Base-by-base conservation (phyloP, 2,797 vertebrate species). In the Cirrhinus molitorella region DNA sequence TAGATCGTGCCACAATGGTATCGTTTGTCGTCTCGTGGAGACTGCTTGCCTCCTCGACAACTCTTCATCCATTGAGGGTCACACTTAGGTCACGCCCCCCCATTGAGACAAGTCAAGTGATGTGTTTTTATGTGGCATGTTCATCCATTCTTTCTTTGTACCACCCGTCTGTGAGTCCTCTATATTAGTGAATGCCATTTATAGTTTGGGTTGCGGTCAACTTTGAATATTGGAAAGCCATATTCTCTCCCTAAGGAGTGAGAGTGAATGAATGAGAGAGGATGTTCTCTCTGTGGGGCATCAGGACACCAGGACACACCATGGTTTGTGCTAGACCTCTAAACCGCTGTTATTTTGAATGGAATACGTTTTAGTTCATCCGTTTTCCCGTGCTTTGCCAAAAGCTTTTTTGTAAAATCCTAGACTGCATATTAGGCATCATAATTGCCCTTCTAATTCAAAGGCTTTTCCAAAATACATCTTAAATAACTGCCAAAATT, bases 1-100 rank as follows among this genome's bases (percentile, higher is more conserved):
- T 73, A 86, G 61, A 53, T n/a, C 53, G 55, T 88, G 59, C 86
- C 85, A 89, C 91, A 92, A 85, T 90, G 80, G 84, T 87, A 86
- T 55, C 61, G 77, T 81, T 81, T 92, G 89, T 91, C 89, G 81
- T 89, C 86, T 86, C 73, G 81, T 61, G 80, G 80, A 79, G 53
- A 74, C 83, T 63, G 63, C 81, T 83, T 55, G 21, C 67, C 72
- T 80, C 67, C 68, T 70, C 21, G 25, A 68, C 37, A 84, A 53
- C 72, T 17, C n/a, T 57, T 11, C 74, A 81, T 85, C 85, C 43
- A 77, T 70, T 57, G 31, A 74, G 83, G 89, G 70, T 89, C 85
- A 80, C 16, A 71, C 68, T 55, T 72, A 80, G 90, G 91, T 85
- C 87, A 75, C 31, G 2, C 19, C 80, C 63, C 34, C 88, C 81